Evolutionary conservation across 1,140 invertebrate genomes (phyloP), one percentile per base, ranked within the genome.

Genomic region (Goniozus legneri): DNA sequence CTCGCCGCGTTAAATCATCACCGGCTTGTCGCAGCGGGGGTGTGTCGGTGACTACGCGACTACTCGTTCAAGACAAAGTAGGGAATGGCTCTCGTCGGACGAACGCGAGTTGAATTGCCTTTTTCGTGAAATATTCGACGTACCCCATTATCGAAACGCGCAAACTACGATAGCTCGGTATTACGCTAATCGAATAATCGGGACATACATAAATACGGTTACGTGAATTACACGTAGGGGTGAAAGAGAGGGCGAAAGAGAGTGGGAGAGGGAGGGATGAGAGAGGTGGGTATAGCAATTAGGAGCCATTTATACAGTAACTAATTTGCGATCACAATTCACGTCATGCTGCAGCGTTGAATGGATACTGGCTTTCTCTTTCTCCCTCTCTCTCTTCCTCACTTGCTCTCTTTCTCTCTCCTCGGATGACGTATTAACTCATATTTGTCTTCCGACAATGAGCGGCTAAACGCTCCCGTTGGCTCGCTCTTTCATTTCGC

Each of bases 381-480:
- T n/a, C n/a, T n/a, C n/a, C n/a, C n/a, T n/a, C n/a, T n/a, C n/a
- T n/a, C n/a, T n/a, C n/a, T n/a, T n/a, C n/a, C n/a, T n/a, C n/a
- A n/a, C n/a, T n/a, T n/a, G n/a, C n/a, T n/a, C n/a, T n/a, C n/a
- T n/a, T n/a, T n/a, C n/a, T n/a, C n/a, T n/a, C n/a, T n/a, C 61
- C 52, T 58, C 42, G 60, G 61, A 71, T 73, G 71, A 75, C 65
- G 65, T 69, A 75, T 75, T 73, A 73, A 64, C 65, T 70, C 69
- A 67, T 73, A 73, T 73, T 75, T 73, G 69, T 73, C 67, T 70
- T 58, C 60, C 58, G 57, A 71, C 71, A 73, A 71, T 70, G 52
- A 56, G 46, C 65, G 50, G 51, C 54, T 67, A 59, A 67, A 63
- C 65, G 67, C 64, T 57, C 62, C 64, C 69, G 64, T 65, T 70